Percentiles rank a stretch among this genome's conserved stretches.
These are phyloP conservation scores for Enchytraeus crypticus DNA, from an alignment of 2,888 invertebrate genomes.

Conservation along the genomic window DNA sequence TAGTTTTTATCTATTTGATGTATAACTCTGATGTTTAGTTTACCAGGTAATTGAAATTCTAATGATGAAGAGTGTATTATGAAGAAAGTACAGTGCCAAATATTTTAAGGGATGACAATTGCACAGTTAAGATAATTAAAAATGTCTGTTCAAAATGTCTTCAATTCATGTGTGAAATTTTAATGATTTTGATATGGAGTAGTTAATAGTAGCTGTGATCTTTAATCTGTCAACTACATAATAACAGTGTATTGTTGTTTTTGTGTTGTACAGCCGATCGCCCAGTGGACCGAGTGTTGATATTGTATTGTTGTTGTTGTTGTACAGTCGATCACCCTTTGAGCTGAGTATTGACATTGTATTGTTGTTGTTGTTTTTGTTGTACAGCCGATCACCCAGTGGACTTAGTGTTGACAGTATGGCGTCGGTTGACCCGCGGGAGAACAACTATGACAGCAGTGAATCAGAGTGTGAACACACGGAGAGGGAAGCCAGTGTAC, in stretches of 20 bases:
- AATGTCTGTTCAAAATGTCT: too few relatives aligned
- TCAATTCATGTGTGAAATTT: too few relatives aligned
- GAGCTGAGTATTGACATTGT: background rate
- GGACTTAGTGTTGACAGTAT: constrained; percentile 1
- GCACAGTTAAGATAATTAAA: too few relatives aligned
- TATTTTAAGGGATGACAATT: too few relatives aligned
- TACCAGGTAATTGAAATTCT: too few relatives aligned
- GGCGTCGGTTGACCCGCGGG: constrained; percentile 8
- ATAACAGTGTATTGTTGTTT: too few relatives aligned
- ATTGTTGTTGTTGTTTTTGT: background rate
- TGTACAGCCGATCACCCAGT: background rate
- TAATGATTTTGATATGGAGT: too few relatives aligned
- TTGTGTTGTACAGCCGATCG: background rate
- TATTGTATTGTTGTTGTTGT: background rate
- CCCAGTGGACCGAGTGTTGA: background rate
- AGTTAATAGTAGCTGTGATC: background rate
- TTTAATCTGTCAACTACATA: background rate
- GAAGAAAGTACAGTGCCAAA: too few relatives aligned
- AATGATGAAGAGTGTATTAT: too few relatives aligned
- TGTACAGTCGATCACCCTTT: too few relatives aligned
- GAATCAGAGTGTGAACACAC: constrained; percentile 22
- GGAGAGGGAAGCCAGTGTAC: constrained; percentile 1
- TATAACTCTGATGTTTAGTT: too few relatives aligned
- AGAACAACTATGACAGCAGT: constrained; percentile 26
- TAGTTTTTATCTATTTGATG: too few relatives aligned